Conservation (phyloP, 1,140 invertebrate genomes). For the Drosophila arizonae region DNA sequence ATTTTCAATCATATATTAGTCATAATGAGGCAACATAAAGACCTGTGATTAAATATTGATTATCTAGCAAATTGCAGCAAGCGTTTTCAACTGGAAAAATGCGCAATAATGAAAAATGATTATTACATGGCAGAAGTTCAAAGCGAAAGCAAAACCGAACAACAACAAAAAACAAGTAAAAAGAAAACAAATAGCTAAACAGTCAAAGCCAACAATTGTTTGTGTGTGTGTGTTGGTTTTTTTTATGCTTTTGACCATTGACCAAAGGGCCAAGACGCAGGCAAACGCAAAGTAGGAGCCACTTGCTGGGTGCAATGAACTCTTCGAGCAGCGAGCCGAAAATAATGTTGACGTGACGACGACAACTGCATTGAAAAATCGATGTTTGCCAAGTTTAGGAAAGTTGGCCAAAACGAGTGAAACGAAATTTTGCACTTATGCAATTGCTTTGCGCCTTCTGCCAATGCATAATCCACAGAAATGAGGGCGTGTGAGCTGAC, state of each 20-base stretch:
- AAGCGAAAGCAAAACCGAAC: slow-evolving; percentile 53
- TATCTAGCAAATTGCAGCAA: slow-evolving; percentile 51
- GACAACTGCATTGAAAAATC: slow-evolving; percentile 51
- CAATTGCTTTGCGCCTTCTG: slow-evolving; percentile 26
- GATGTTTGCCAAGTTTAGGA: slow-evolving; percentile 26
- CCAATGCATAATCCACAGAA: slow-evolving; percentile 37
- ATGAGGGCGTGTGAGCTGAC: slow-evolving; percentile 47
- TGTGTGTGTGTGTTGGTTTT: too few relatives aligned
- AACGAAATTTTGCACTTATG: slow-evolving; percentile 34
- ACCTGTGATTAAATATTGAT: slow-evolving; percentile 69
- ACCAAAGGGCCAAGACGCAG: slow-evolving; percentile 15
- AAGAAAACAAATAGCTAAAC: slow-evolving; percentile 36
- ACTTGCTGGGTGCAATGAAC: slow-evolving; percentile 32
- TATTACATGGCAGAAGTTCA: slow-evolving; percentile 58
- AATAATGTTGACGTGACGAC: slow-evolving; percentile 27
- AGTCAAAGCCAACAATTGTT: slow-evolving; percentile 20
- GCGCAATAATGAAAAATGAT: slow-evolving; percentile 63
- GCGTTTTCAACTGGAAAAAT: slow-evolving; percentile 58
- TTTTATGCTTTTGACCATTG: slow-evolving; percentile 38
- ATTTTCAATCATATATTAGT: slow-evolving; percentile 26
- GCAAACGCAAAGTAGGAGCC: neutral
- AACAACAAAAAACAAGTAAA: slow-evolving; percentile 29
- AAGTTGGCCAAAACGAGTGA: slow-evolving; percentile 18
- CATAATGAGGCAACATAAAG: slow-evolving; percentile 54
- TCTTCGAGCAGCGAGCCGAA: slow-evolving; percentile 21